A percentile compares a stretch with the other conserved stretches of the same genome.
phyloP scores from a whole-genome alignment of 2,113 vertebrate genomes.

The Aptenodytes patagonicus region DNA sequence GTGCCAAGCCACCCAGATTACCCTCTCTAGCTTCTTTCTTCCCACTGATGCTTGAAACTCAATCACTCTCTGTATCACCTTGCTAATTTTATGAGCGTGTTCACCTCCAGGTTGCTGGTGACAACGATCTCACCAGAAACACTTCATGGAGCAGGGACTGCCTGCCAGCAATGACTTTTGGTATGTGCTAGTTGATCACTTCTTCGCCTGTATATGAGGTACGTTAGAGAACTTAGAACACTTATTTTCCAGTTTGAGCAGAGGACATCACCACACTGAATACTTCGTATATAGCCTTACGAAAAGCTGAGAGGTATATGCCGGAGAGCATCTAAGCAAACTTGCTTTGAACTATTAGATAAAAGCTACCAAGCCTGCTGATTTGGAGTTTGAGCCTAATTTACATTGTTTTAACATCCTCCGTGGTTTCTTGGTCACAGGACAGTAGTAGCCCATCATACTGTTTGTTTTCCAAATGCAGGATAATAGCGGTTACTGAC shows the following conservation, averaged over 20 bases:
- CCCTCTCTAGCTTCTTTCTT: neutral
- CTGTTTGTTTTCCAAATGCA: neutral
- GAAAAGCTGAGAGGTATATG: neutral
- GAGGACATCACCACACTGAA: neutral
- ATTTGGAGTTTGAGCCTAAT: neutral
- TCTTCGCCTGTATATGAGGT: neutral
- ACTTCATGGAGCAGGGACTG: neutral
- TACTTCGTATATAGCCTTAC: fast-evolving
- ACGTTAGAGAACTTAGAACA: neutral
- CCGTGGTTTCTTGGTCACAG: neutral
- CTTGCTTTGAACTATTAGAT: neutral
- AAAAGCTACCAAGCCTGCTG: neutral
- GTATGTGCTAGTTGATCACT: fast-evolving
- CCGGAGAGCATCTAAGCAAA: neutral
- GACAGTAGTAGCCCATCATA: neutral
- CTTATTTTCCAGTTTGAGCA: neutral
- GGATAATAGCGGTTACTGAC: neutral
- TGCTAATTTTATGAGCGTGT: neutral
- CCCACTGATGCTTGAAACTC: neutral
- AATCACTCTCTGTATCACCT: neutral
- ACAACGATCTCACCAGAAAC: neutral
- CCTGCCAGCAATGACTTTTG: neutral
- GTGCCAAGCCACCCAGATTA: neutral
- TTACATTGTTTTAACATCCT: neutral
- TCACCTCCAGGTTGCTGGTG: neutral